phyloP scores from a whole-genome alignment of 2,113 vertebrate genomes.

The Triplophysa rosa region DNA sequence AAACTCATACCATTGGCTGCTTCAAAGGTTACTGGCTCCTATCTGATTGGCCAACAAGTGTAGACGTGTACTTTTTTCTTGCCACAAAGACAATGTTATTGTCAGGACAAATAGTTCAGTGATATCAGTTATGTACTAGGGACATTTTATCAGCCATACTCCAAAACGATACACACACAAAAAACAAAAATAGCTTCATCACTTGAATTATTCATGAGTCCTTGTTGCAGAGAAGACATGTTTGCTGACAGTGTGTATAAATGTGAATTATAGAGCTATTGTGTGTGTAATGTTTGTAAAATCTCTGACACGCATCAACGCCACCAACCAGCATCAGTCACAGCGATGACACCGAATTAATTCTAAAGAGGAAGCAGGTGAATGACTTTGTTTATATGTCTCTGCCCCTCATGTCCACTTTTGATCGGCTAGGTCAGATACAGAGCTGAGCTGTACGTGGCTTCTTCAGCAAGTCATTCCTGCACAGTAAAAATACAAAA shows the following conservation, averaged over 20 bases:
- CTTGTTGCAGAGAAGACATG: not conserved
- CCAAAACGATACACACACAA: too few relatives aligned
- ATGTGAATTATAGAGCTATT: not conserved
- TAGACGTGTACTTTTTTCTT: too few relatives aligned
- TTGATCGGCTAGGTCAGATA: slow-evolving; percentile 22
- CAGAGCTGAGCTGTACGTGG: slow-evolving; percentile 35
- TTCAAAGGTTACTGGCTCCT: too few relatives aligned
- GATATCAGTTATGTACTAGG: too few relatives aligned
- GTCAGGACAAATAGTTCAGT: too few relatives aligned
- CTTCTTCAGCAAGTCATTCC: slow-evolving; percentile 25
- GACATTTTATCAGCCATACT: too few relatives aligned
- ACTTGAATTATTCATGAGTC: not conserved
- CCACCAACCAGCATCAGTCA: slow-evolving; percentile 1
- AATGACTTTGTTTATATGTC: slow-evolving; percentile 20
- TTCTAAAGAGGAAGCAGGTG: slow-evolving; percentile 26
- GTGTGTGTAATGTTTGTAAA: not conserved
- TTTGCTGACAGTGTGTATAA: not conserved
- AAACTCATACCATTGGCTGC: too few relatives aligned
- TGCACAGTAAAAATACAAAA: not conserved
- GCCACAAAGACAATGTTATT: too few relatives aligned
- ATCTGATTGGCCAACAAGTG: too few relatives aligned
- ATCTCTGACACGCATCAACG: slow-evolving; percentile 18
- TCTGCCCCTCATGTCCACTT: slow-evolving; percentile 1
- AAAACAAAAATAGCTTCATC: too few relatives aligned
- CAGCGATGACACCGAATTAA: not conserved